Conservation (phyloP, 2,888 invertebrate species). For the Drosophila quasianomalipes region DNA sequence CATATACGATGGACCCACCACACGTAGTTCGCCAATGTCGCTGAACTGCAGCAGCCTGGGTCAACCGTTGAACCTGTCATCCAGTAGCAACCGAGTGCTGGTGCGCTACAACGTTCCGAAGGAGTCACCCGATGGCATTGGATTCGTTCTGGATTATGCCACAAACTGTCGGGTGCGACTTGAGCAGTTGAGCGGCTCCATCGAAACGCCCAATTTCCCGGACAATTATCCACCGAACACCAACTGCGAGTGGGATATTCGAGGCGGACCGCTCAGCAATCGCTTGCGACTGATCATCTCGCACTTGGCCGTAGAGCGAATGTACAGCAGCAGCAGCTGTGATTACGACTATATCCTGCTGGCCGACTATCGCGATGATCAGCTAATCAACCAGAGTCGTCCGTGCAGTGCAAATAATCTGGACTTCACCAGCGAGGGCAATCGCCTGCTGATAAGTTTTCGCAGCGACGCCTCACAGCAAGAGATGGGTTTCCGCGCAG, state of each 20-base stretch:
- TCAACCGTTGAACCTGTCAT: constrained; percentile 34
- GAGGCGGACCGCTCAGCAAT: constrained; percentile 91
- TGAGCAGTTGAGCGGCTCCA: constrained; percentile 88
- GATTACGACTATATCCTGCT: constrained; percentile 87
- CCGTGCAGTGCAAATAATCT: constrained; percentile 62
- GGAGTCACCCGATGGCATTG: constrained; percentile 46
- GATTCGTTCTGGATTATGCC: constrained; percentile 76
- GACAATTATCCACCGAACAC: constrained; percentile 88
- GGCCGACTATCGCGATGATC: constrained; percentile 85
- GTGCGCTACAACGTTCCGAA: constrained; percentile 71
- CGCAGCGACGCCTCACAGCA: constrained; percentile 87
- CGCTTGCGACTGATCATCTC: constrained; percentile 93
- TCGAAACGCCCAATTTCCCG: constrained; percentile 96
- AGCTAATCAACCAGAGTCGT: constrained; percentile 75
- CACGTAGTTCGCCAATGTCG: constrained; percentile 49
- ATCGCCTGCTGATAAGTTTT: constrained; percentile 87
- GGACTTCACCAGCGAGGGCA: constrained; percentile 69
- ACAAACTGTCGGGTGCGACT: constrained; percentile 72
- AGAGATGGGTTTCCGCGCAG: constrained; percentile 91
- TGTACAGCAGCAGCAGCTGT: constrained; percentile 84
- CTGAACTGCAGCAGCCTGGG: constrained; percentile 58
- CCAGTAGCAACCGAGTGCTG: constrained; percentile 74
- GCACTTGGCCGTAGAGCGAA: constrained; percentile 89
- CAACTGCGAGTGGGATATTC: constrained; percentile 92
- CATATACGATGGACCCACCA: constrained; percentile 78